Evolutionary conservation across 2,888 invertebrate genomes (phyloP).

Genomic region (Polydrusus cervinus): DNA sequence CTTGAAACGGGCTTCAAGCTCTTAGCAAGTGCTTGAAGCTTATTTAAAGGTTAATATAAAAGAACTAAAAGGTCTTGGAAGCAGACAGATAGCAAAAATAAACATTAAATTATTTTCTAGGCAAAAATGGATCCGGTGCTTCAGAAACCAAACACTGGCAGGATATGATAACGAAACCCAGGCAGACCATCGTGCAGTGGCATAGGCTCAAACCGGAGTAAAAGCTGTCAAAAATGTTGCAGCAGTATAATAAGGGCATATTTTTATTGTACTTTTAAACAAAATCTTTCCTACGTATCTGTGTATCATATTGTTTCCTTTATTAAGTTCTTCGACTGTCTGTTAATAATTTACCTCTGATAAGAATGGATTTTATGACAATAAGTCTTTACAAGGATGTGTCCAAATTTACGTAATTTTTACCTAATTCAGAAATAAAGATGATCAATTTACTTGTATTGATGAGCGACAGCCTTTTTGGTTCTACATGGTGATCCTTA

Average conservation of each 20-base stretch:
- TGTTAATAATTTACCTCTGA: conserved; percentile 39
- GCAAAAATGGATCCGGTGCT: conserved; percentile 94
- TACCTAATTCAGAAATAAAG: background rate
- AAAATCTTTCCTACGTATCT: conserved; percentile 41
- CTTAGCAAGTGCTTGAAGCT: too few relatives aligned
- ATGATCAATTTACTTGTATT: background rate
- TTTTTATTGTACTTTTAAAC: conserved; percentile 46
- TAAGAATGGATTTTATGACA: conserved; percentile 53
- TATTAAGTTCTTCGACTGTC: conserved; percentile 31
- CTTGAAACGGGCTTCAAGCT: too few relatives aligned
- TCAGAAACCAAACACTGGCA: conserved; percentile 98
- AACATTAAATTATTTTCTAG: conserved; percentile 69
- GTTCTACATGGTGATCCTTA: too few relatives aligned
- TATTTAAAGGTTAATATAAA: too few relatives aligned
- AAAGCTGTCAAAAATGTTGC: conserved; percentile 60
- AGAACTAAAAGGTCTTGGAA: too few relatives aligned
- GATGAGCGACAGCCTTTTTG: too few relatives aligned
- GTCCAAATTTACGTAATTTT: conserved; percentile 56
- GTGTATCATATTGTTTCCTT: background rate
- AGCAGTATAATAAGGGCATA: conserved; percentile 38
- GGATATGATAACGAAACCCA: conserved; percentile 97
- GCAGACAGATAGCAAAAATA: too few relatives aligned
- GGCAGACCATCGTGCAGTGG: conserved; percentile 97
- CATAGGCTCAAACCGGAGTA: conserved; percentile 96
- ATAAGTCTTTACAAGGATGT: conserved; percentile 46